A percentile compares a stretch with the other conserved stretches of the same genome.
Conservation (phyloP, 2,113 vertebrate species). For the Cavia aperea region DNA sequence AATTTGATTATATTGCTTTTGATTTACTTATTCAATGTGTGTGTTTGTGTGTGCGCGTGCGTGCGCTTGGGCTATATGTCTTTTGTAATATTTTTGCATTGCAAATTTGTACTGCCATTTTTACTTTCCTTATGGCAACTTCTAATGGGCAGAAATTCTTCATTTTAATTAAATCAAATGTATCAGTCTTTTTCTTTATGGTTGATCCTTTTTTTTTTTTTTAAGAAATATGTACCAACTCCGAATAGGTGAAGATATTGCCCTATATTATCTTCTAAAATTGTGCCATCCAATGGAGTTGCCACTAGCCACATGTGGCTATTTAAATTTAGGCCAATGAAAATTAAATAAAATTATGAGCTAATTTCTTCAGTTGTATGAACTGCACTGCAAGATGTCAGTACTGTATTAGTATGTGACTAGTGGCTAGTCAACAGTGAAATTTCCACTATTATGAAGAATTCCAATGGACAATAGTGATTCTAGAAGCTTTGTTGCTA, state of each 20-base stretch:
- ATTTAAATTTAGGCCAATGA: neutral
- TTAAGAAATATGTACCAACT: neutral
- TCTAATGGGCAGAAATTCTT: neutral
- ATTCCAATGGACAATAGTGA: neutral
- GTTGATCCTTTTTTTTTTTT: neutral
- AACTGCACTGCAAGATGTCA: neutral
- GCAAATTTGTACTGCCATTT: neutral
- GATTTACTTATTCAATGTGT: neutral
- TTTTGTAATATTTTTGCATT: neutral
- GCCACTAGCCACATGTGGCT: neutral
- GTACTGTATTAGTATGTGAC: neutral
- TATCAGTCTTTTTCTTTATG: neutral
- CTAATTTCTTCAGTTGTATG: neutral
- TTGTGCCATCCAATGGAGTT: neutral
- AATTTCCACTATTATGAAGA: neutral
- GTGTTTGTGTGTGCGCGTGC: too few species aligned
- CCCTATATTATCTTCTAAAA: neutral
- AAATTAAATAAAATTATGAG: neutral
- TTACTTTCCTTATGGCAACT: neutral
- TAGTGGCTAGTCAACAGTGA: neutral
- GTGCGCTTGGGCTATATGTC: neutral
- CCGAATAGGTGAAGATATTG: neutral
- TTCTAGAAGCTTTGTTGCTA: neutral
- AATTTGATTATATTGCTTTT: neutral
- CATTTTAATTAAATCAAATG: neutral